Evolutionary conservation across 2,113 vertebrate species (phyloP).

Genomic region (Speoplatyrhinus poulsoni): DNA sequence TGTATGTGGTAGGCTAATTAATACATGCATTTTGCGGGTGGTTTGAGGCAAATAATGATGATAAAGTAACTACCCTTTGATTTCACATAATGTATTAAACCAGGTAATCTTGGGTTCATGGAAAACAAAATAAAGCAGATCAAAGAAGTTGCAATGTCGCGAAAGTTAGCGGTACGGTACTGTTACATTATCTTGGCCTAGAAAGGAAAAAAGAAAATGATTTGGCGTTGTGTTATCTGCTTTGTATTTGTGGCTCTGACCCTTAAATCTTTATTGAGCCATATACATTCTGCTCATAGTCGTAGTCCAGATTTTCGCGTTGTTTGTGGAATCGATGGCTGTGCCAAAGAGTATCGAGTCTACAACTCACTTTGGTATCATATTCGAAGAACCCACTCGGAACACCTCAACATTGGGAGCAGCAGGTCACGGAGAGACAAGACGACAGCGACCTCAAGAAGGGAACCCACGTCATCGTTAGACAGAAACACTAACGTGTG

Average conservation of each 20-base stretch:
- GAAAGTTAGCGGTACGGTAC: neutral
- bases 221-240: conserved; percentile 17
- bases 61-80: neutral
- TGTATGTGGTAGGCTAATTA: too few species aligned
- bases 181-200: neutral
- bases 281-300: conserved; percentile 18
- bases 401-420: too few species aligned
- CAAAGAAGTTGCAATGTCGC: too few species aligned
- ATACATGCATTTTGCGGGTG: neutral
- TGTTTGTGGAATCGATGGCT: neutral
- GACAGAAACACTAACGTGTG: neutral
- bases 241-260: conserved; percentile 14
- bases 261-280: conserved; percentile 25
- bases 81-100: conserved; percentile 2
- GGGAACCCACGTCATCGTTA: neutral
- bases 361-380: too few species aligned
- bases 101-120: conserved; percentile 2
- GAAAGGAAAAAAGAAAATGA: neutral
- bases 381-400: too few species aligned
- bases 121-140: neutral
- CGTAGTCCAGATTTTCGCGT: conserved; percentile 1
- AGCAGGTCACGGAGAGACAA: neutral
- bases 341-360: too few species aligned
- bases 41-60: conserved; percentile 5
- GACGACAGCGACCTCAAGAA: neutral